Conservation (phyloP, 2,888 invertebrate genomes). For the Acanthacorydalis orientalis region DNA sequence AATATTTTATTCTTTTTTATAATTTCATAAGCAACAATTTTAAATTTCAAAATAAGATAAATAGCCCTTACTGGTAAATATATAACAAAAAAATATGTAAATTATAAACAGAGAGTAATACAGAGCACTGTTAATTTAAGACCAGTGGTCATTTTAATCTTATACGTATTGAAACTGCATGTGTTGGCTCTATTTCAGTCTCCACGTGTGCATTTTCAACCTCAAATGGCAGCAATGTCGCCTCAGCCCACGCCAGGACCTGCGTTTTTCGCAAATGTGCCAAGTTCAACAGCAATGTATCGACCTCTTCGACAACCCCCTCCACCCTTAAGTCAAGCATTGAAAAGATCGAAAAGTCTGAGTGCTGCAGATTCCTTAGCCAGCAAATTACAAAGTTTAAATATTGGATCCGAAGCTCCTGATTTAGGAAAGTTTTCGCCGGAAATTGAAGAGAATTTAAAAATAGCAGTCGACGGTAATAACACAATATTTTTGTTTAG, state of each 20-base stretch:
- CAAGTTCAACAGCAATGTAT: conserved; percentile 28
- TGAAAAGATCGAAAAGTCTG: conserved; percentile 70
- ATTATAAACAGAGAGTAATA: too few relatives aligned
- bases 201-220: conserved; percentile 42
- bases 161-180: not conserved
- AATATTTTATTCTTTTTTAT: too few relatives aligned
- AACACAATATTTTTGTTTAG: not conserved
- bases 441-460: conserved; percentile 55
- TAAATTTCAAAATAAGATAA: too few relatives aligned
- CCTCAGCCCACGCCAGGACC: conserved; percentile 27
- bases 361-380: conserved; percentile 60
- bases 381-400: conserved; percentile 44
- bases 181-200: conserved; percentile 22
- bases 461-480: conserved; percentile 54
- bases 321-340: conserved; percentile 20
- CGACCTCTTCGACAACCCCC: conserved; percentile 15
- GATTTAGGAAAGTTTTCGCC: conserved; percentile 60
- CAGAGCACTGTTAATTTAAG: too few relatives aligned
- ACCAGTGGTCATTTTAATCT: too few relatives aligned
- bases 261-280: conserved; percentile 27
- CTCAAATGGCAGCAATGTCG: conserved; percentile 17
- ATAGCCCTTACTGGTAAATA: too few relatives aligned
- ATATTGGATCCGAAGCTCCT: conserved; percentile 50
- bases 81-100: too few relatives aligned
- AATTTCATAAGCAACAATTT: too few relatives aligned